A percentile compares a stretch with the other conserved stretches of the same genome.
Conservation (phyloP, 2,888 invertebrate species). For the Dicycla oo region DNA sequence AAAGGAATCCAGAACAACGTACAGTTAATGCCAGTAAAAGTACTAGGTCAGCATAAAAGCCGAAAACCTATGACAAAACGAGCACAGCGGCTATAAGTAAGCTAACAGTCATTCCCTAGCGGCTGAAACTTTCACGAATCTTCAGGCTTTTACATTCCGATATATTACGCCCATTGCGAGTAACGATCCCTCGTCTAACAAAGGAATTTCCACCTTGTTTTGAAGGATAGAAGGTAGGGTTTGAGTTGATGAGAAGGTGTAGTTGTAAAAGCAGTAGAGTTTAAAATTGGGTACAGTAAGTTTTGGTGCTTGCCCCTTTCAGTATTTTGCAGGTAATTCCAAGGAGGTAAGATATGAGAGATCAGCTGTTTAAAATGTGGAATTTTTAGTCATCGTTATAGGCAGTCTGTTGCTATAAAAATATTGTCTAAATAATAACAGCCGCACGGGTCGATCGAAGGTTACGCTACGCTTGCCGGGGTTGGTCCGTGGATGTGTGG, state of each 20-base stretch:
- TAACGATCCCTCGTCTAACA: conserved; percentile 42
- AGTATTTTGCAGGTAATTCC: conserved; percentile 63
- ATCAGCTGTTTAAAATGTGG: neutral
- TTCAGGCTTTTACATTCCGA: conserved; percentile 64
- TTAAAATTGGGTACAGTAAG: conserved; percentile 81
- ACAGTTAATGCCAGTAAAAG: conserved; percentile 16
- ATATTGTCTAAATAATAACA: too few species aligned
- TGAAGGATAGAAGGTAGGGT: neutral
- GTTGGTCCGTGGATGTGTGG: too few species aligned
- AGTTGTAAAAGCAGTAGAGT: conserved; percentile 61
- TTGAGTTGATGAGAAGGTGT: neutral
- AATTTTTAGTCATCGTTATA: neutral
- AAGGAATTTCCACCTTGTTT: conserved; percentile 20
- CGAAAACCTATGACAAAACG: conserved; percentile 47
- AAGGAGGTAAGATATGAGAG: conserved; percentile 8
- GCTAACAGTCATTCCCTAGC: conserved; percentile 48
- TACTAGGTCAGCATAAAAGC: conserved; percentile 43
- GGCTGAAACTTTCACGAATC: conserved; percentile 64
- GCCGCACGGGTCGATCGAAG: too few species aligned
- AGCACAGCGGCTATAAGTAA: conserved; percentile 36
- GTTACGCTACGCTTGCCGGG: too few species aligned
- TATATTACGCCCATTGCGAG: conserved; percentile 61
- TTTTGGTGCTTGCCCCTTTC: conserved; percentile 71
- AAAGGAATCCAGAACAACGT: neutral
- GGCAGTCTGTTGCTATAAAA: too few species aligned